Conservation (phyloP, 2,888 invertebrate genomes). For the Onthophagus sagittarius region DNA sequence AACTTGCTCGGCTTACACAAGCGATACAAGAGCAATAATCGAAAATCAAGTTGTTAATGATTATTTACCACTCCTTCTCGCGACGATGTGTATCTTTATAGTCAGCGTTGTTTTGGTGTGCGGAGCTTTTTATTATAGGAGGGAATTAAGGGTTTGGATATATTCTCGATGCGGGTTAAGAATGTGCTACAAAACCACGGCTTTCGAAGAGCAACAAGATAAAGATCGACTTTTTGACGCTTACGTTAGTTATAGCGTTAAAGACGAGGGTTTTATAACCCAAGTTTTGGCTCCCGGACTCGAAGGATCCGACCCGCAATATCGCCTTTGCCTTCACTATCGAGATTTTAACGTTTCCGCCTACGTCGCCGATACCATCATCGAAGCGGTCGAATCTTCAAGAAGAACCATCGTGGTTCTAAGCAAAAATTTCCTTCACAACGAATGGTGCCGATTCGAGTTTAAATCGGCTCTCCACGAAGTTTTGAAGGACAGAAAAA, state of each 20-base stretch:
- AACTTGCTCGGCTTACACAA: constrained; percentile 69
- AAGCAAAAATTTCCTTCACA: constrained; percentile 89
- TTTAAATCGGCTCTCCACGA: constrained; percentile 91
- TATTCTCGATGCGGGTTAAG: constrained; percentile 81
- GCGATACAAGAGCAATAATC: constrained; percentile 68
- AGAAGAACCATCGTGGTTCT: constrained; percentile 85
- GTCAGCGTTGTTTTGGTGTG: constrained; percentile 73
- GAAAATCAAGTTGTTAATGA: constrained; percentile 77
- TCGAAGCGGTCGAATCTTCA: constrained; percentile 88
- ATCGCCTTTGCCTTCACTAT: constrained; percentile 86
- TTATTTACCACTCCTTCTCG: constrained; percentile 73
- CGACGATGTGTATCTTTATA: constrained; percentile 73
- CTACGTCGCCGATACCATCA: constrained; percentile 87
- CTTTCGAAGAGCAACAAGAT: constrained; percentile 76
- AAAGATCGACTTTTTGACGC: constrained; percentile 90
- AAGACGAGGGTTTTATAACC: constrained; percentile 88
- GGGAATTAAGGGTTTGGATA: constrained; percentile 80
- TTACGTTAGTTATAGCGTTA: constrained; percentile 90
- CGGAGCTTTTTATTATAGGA: constrained; percentile 75
- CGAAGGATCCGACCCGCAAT: constrained; percentile 76
- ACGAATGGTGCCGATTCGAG: constrained; percentile 94
- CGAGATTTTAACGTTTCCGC: constrained; percentile 85
- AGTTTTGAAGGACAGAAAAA: constrained; percentile 79
- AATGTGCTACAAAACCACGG: constrained; percentile 80
- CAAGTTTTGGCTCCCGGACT: constrained; percentile 85